Evolutionary conservation across 2,113 vertebrate genomes (phyloP), one percentile per base, ranked within the genome.

Genomic region (Ramphastos sulfuratus): DNA sequence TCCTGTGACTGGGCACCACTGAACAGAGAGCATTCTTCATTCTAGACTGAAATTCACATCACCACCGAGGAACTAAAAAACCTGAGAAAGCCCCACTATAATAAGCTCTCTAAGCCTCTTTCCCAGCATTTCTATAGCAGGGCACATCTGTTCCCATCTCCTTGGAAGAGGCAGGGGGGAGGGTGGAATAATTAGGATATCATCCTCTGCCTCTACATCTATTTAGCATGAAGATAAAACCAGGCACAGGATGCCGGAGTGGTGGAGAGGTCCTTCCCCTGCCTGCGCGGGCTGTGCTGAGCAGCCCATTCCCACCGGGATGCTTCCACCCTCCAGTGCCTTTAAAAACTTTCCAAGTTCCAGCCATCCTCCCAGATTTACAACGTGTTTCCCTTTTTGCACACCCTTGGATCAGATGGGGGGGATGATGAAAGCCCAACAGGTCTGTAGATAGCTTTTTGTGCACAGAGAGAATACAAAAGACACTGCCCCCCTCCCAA

Each of bases 361-460:
- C 66, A 88, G 90, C 92, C 96, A 89, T 59, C 37, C 85, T 69
- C 27, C 58, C 90, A 96, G 96, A 97, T 96, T 97, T 95, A 96
- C 0, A 73, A 96, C 0, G 93, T 96, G 95, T 92, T 96, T 92
- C 70, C 54, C 89, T 84, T 96, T 91, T 83, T 61, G 86, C 96
- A 96, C 94, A 90, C 91, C 89, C 95, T 91, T 71, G 93, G 96
- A 97, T 94, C 48, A 66, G 80, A 64, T 58, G 16, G 58, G 59
- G 96, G 95, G 95, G 37, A 11, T 71, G 97, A 92, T 89, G 96
- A 96, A 95, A 97, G 94, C 93, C 94, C 9, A 72, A 96, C 87
- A 87, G 93, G 85, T 94, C 83, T 89, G 83, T 42, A 92, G 96
- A 95, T 75, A 84, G 83, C 60, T 81, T 75, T 84, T 46, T 93